phyloP scores from a whole-genome alignment of 2,113 vertebrate species.

The Pollimyrus isidori region DNA sequence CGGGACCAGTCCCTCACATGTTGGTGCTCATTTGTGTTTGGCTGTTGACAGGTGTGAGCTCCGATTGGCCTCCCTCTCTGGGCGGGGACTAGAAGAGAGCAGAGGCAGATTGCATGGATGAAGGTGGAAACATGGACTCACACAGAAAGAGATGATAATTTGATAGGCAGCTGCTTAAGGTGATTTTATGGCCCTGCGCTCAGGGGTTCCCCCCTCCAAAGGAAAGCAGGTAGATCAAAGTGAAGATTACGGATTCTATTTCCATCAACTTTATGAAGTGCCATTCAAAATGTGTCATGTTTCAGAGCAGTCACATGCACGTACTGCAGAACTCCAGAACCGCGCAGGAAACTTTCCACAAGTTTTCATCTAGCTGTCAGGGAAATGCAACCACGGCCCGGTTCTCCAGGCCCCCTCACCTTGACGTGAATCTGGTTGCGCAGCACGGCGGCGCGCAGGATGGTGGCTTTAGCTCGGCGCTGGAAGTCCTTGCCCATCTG shows the following conservation, averaged over 20 bases:
- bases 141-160: not conserved
- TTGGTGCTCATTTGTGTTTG: conserved; percentile 98
- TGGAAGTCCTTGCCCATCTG: conserved; percentile 98
- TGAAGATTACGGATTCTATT: not conserved
- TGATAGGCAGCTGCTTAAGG: not conserved
- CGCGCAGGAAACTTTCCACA: not conserved
- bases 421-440: conserved; percentile 97
- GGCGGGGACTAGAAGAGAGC: conserved; percentile 75
- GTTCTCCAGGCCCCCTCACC: conserved; percentile 50
- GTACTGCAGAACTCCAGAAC: not conserved
- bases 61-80: conserved; percentile 91
- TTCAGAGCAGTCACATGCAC: not conserved
- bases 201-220: not conserved
- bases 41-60: conserved; percentile 95
- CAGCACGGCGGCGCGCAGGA: conserved; percentile 86
- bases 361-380: not conserved
- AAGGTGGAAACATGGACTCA: not conserved
- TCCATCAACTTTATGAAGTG: not conserved
- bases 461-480: conserved; percentile 93
- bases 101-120: not conserved
- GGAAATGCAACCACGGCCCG: not conserved
- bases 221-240: not conserved
- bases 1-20: conserved; percentile 68
- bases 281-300: not conserved
- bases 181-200: not conserved